These are phyloP conservation scores for Chesias legatella DNA, from an alignment of 2,888 invertebrate genomes.

Conservation along the genomic window DNA sequence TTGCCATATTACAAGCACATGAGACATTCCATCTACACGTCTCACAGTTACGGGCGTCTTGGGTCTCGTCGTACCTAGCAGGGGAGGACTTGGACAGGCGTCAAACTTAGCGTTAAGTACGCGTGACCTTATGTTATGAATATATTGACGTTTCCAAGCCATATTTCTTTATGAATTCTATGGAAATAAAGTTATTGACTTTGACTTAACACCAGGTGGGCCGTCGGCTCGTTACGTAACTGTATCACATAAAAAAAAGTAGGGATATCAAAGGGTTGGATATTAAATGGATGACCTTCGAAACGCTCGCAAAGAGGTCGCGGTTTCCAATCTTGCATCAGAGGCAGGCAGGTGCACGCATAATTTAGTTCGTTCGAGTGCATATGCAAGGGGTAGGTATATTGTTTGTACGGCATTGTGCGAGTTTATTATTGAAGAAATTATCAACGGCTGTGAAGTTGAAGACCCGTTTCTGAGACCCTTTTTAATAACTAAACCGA, in stretches of 20 bases:
- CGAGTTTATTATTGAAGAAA: conserved; percentile 7
- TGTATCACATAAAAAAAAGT: no score
- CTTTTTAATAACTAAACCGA: neutral
- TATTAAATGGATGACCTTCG: conserved; percentile 22
- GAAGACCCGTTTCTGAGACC: neutral
- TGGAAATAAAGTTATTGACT: no score
- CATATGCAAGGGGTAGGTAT: conserved; percentile 7
- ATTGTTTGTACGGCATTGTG: conserved; percentile 9
- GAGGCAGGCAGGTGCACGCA: conserved; percentile 21
- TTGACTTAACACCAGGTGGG: no score
- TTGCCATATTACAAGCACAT: no score
- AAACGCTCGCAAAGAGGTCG: conserved; percentile 15
- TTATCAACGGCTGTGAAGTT: conserved; percentile 5
- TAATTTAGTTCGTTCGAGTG: conserved; percentile 17
- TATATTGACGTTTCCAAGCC: no score
- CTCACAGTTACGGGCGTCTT: no score
- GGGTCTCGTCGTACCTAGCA: no score
- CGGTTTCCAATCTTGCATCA: conserved; percentile 21
- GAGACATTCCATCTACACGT: no score
- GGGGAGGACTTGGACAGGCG: no score
- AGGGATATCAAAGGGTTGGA: conserved; percentile 9
- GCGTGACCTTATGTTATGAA: no score
- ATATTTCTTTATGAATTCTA: conserved; percentile 12
- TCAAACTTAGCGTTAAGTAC: no score
- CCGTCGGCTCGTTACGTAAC: no score